phyloP scores from a whole-genome alignment of 2,797 vertebrate genomes.

The Champsocephalus gunnari region DNA sequence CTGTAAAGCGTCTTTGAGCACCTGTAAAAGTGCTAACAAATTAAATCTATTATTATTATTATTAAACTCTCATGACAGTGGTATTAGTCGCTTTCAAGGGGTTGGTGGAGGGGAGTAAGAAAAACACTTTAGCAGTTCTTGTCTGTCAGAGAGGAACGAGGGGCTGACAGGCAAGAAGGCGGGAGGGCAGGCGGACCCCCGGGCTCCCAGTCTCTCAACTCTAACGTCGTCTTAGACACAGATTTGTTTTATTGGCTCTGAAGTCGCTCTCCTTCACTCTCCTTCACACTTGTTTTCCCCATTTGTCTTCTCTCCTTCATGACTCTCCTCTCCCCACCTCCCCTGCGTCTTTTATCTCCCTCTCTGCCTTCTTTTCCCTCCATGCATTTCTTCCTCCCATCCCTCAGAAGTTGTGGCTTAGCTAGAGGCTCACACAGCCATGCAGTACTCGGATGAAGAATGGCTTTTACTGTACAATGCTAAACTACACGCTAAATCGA shows the following conservation, averaged over 20 bases:
- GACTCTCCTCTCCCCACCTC: conserved; percentile 13
- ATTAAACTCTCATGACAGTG: conserved; percentile 67
- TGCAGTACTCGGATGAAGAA: conserved; percentile 71
- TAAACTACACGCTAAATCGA: conserved; percentile 72
- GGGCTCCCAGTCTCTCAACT: conserved; percentile 51
- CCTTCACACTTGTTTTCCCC: conserved; percentile 76
- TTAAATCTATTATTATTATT: too few relatives aligned
- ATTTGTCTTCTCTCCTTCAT: conserved; percentile 61
- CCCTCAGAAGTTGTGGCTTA: conserved; percentile 75
- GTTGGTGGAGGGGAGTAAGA: conserved; percentile 57
- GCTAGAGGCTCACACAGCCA: conserved; percentile 75
- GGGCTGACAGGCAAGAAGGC: conserved; percentile 46
- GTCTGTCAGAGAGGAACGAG: conserved; percentile 62
- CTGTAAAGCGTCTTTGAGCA: too few relatives aligned
- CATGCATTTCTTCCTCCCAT: conserved; percentile 57
- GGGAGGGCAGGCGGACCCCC: conserved; percentile 48
- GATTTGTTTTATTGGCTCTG: conserved; percentile 75
- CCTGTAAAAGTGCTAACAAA: too few relatives aligned
- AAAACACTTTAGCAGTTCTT: conserved; percentile 69
- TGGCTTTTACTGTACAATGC: conserved; percentile 77
- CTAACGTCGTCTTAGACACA: conserved; percentile 63
- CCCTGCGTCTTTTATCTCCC: conserved; percentile 48
- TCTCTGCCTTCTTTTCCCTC: conserved; percentile 27
- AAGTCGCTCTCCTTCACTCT: conserved; percentile 75
- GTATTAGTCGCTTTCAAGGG: conserved; percentile 73